phyloP scores from a whole-genome alignment of 2,797 vertebrate species.

The Sphaeramia orbicularis region DNA sequence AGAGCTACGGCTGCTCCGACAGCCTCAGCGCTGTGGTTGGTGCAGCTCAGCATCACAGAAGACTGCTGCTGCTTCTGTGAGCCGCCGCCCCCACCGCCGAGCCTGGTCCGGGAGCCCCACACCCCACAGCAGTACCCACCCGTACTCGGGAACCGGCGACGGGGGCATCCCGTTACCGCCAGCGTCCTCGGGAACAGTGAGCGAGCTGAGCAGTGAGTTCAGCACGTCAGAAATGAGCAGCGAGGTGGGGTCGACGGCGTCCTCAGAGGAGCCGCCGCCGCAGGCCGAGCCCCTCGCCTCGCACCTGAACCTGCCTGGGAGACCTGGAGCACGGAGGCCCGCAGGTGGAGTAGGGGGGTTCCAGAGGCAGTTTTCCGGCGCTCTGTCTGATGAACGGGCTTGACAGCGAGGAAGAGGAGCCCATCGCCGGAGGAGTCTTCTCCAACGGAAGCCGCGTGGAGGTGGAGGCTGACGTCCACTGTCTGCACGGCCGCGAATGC shows the following conservation, averaged over 20 bases:
- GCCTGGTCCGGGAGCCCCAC: slow-evolving; percentile 83
- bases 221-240: slow-evolving; percentile 98
- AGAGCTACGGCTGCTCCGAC: slow-evolving; percentile 94
- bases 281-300: slow-evolving; percentile 57
- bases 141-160: slow-evolving; percentile 24
- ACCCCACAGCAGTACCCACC: slow-evolving; percentile 59
- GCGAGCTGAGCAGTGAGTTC: slow-evolving; percentile 97
- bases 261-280: slow-evolving; percentile 90
- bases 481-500: slow-evolving; percentile 73
- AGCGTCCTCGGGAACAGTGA: slow-evolving; percentile 88
- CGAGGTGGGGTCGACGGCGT: slow-evolving; percentile 97
- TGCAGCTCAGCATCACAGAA: slow-evolving; percentile 93
- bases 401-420: slow-evolving; percentile 97
- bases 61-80: slow-evolving; percentile 98
- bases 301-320: slow-evolving; percentile 43
- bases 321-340: slow-evolving; percentile 31
- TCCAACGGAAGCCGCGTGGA: slow-evolving; percentile 96
- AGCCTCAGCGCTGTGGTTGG: slow-evolving; percentile 95
- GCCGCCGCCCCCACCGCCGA: slow-evolving; percentile 87
- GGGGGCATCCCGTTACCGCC: slow-evolving; percentile 78
- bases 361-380: slow-evolving; percentile 94
- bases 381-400: slow-evolving; percentile 95
- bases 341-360: slow-evolving; percentile 76
- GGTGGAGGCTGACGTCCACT: slow-evolving; percentile 96
- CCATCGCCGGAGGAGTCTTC: slow-evolving; percentile 95